Evolutionary conservation across 2,113 vertebrate species (phyloP).

Genomic region (Pardalotus punctatus): DNA sequence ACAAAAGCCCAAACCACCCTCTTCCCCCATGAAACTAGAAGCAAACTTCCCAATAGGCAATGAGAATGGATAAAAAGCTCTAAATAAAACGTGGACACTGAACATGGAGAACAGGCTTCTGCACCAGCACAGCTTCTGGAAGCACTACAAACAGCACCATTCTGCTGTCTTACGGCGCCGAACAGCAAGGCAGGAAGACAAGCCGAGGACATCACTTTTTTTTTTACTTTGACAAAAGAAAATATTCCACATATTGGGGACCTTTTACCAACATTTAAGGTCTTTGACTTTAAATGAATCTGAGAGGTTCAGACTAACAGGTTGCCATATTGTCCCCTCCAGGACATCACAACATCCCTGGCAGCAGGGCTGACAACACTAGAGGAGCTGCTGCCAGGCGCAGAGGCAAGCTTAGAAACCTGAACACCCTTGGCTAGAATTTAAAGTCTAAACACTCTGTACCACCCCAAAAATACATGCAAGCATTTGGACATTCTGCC

Average conservation of each 20-base stretch:
- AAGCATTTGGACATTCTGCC: background rate
- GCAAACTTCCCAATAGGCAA: background rate
- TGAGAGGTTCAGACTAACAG: background rate
- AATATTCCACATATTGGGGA: rapidly evolving
- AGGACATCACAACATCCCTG: background rate
- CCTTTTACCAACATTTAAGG: background rate
- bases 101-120: background rate
- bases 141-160: background rate
- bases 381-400: background rate
- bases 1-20: background rate
- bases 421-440: background rate
- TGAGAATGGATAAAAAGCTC: background rate
- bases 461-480: background rate
- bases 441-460: background rate
- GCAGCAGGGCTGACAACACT: background rate
- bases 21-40: background rate
- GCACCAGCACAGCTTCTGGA: background rate
- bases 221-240: background rate
- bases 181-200: background rate
- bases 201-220: rapidly evolving
- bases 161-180: background rate
- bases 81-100: background rate
- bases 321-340: background rate
- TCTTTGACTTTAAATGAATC: background rate
- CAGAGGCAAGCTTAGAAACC: background rate